Evolutionary conservation across 2,888 invertebrate species (phyloP).

Genomic region (Sussaba pulchella): DNA sequence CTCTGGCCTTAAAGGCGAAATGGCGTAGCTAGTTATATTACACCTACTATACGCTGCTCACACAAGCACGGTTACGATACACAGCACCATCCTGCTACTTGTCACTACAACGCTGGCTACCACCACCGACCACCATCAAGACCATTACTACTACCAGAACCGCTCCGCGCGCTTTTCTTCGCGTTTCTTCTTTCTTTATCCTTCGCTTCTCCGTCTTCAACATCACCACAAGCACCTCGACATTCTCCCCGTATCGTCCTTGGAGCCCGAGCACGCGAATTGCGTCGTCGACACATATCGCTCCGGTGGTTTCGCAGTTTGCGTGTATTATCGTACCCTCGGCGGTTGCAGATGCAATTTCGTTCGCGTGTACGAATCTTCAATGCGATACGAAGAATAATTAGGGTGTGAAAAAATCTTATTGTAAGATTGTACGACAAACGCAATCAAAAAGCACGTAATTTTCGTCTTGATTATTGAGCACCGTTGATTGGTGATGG

Average conservation of each 20-base stretch:
- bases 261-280: slow-evolving; percentile 54
- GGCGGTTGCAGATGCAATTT: slow-evolving; percentile 20
- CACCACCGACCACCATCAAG: not conserved
- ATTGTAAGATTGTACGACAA: not conserved
- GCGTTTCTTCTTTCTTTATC: slow-evolving; percentile 41
- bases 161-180: slow-evolving; percentile 51
- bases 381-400: not conserved
- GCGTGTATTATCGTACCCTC: slow-evolving; percentile 6
- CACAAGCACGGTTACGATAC: slow-evolving; percentile 36
- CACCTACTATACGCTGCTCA: slow-evolving; percentile 21
- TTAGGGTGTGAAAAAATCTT: too few species aligned
- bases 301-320: slow-evolving; percentile 42
- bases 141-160: slow-evolving; percentile 10
- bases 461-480: too few species aligned
- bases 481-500: too few species aligned
- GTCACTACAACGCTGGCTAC: not conserved
- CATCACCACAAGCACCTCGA: slow-evolving; percentile 42
- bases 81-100: slow-evolving; percentile 13
- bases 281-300: slow-evolving; percentile 53
- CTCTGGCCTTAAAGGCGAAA: slow-evolving; percentile 59
- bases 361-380: slow-evolving; percentile 28
- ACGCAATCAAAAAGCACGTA: not conserved
- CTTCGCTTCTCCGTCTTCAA: slow-evolving; percentile 34
- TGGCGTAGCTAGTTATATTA: slow-evolving; percentile 47
- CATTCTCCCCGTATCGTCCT: slow-evolving; percentile 41